These are phyloP conservation scores for Ephialtes manifestator DNA, from an alignment of 2,888 invertebrate genomes.

Conservation along the genomic window DNA sequence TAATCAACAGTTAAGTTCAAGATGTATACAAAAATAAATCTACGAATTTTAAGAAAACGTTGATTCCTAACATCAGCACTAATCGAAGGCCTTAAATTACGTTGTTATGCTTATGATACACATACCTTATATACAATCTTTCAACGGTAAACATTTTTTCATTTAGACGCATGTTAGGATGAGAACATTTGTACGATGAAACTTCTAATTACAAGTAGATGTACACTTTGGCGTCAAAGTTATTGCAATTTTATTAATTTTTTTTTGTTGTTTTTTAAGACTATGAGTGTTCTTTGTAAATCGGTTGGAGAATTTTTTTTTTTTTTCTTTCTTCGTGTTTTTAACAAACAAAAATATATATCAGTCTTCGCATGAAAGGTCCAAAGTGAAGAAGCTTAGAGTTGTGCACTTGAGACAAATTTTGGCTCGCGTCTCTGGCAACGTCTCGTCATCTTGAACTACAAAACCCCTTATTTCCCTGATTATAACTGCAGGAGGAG, in stretches of 20 bases:
- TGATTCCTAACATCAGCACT: not conserved
- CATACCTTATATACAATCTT: conserved; percentile 10
- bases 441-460: not conserved
- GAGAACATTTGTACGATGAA: conserved; percentile 16
- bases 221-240: conserved; percentile 10
- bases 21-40: not conserved
- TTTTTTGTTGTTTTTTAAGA: not conserved
- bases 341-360: not conserved
- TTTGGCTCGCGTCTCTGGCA: conserved; percentile 13
- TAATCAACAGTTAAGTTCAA: not conserved
- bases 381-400: not conserved
- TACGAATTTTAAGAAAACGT: not conserved
- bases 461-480: conserved; percentile 30
- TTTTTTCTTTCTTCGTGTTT: too few relatives aligned
- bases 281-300: not conserved
- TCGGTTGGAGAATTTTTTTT: not conserved
- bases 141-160: not conserved
- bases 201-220: not conserved
- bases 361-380: conserved; percentile 42
- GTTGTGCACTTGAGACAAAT: not conserved
- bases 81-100: not conserved
- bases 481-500: conserved; percentile 17
- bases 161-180: not conserved
- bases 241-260: conserved; percentile 17
- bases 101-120: not conserved